Percentiles rank a stretch among this genome's conserved stretches.
These are phyloP conservation scores for Electrophaes corylata DNA, from an alignment of 2,888 invertebrate genomes.

Conservation along the genomic window DNA sequence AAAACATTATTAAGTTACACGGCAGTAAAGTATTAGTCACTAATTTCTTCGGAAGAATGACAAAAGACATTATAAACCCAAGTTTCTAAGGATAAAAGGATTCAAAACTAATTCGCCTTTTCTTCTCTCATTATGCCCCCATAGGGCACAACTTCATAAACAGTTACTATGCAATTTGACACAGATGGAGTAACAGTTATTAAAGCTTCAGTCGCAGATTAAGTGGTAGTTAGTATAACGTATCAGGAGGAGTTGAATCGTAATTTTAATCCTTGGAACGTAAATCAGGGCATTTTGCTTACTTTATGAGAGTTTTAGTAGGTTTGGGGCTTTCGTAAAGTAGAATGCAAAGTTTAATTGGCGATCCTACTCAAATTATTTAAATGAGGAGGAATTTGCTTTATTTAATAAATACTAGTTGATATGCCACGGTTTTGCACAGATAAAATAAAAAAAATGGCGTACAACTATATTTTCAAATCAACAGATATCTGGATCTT, in stretches of 20 bases:
- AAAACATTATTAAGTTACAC: neutral
- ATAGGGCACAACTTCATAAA: slow-evolving; percentile 27
- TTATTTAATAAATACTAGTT: too few relatives aligned
- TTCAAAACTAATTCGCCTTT: slow-evolving; percentile 54
- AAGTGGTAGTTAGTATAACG: neutral
- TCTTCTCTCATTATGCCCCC: slow-evolving; percentile 44
- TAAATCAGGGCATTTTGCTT: slow-evolving; percentile 38
- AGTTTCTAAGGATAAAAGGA: slow-evolving; percentile 46
- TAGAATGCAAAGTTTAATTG: slow-evolving; percentile 7
- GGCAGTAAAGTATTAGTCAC: slow-evolving; percentile 34
- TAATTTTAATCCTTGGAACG: slow-evolving; percentile 41
- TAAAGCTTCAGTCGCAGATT: slow-evolving; percentile 2
- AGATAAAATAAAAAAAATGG: too few relatives aligned
- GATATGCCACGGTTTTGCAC: too few relatives aligned
- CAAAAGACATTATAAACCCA: slow-evolving; percentile 48
- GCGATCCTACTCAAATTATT: slow-evolving; percentile 7
- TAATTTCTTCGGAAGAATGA: slow-evolving; percentile 42
- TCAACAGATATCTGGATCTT: too few relatives aligned
- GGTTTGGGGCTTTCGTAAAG: slow-evolving; percentile 6
- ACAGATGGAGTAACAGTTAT: slow-evolving; percentile 9
- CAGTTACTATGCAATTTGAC: slow-evolving; percentile 3
- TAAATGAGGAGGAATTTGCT: neutral
- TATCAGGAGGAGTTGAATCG: slow-evolving; percentile 30
- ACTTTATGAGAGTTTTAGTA: slow-evolving; percentile 24
- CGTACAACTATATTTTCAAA: too few relatives aligned